Conservation (phyloP, 2,797 vertebrate genomes). For the Brachyalestes nurse region DNA sequence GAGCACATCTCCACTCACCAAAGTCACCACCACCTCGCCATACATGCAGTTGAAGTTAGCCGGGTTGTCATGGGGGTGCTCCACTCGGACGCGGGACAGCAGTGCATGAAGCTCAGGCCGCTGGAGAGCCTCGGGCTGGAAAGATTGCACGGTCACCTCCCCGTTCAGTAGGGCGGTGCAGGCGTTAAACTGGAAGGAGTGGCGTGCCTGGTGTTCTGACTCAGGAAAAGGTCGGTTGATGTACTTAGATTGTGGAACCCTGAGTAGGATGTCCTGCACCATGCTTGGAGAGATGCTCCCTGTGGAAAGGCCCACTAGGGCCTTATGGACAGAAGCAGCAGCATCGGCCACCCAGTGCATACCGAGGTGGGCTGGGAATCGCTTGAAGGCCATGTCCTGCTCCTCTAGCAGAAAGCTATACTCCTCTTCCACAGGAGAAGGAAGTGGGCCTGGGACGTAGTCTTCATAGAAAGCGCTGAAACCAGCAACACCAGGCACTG, state of each 20-base stretch:
- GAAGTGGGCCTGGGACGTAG: slow-evolving; percentile 77
- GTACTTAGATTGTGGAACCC: slow-evolving; percentile 87
- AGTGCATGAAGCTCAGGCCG: slow-evolving; percentile 79
- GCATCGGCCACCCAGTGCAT: slow-evolving; percentile 91
- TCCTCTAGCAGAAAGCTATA: slow-evolving; percentile 83
- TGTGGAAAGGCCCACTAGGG: slow-evolving; percentile 68
- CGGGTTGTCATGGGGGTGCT: slow-evolving; percentile 85
- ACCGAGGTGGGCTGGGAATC: slow-evolving; percentile 87
- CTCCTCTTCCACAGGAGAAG: slow-evolving; percentile 55
- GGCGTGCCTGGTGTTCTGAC: slow-evolving; percentile 87
- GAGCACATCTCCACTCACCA: slow-evolving; percentile 79
- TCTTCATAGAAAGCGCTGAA: slow-evolving; percentile 86
- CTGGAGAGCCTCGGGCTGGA: slow-evolving; percentile 70
- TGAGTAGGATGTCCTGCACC: slow-evolving; percentile 81
- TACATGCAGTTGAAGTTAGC: slow-evolving; percentile 93
- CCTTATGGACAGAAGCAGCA: slow-evolving; percentile 77
- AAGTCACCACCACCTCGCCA: slow-evolving; percentile 81
- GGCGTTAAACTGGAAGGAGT: slow-evolving; percentile 91
- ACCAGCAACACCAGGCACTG: slow-evolving; percentile 81
- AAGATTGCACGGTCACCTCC: slow-evolving; percentile 81
- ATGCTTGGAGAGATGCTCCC: slow-evolving; percentile 70
- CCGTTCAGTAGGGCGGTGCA: slow-evolving; percentile 86
- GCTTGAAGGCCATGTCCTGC: slow-evolving; percentile 89
- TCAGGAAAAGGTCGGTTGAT: slow-evolving; percentile 88
- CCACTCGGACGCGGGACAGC: slow-evolving; percentile 81